Base-by-base conservation (phyloP, 2,888 invertebrate species). In the Blastobasis adustella region DNA sequence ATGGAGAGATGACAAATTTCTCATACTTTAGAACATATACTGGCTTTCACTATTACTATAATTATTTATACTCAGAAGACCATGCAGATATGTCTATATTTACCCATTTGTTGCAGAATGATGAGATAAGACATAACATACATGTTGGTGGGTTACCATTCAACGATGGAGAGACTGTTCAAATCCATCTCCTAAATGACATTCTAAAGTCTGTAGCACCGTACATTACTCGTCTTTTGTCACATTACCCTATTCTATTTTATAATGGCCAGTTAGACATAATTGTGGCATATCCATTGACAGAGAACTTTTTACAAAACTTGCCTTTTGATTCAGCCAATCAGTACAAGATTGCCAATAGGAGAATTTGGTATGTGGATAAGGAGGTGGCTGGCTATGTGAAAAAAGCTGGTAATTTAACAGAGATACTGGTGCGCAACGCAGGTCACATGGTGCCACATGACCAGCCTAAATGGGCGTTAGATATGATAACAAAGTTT, bases 1-100 rank as follows among this genome's bases (percentile, higher is more conserved):
- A 80, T 44, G 85, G 82, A 38, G 73, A 73, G 4, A 43, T 79
- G 0, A 65, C 65, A 0, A 79, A 82, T 50, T 68, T 62, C 23
- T 84, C 86, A 8, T 81, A 76, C 46, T 95, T 94, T 66, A 90
- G 89, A 67, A 91, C 92, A 57, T 81, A 89, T 41, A 94, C 95
- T 5, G 96, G 96, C 0, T 94, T 94, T 54, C 73, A 90, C n/a
- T 92, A 92, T 65, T 93, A 93, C 62, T 95, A 92, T 67, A 95
- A 95, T 69, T 93, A 91, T 65, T 70, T 96, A 10, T 73, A 90
- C 46, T 54, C 78, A 0, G 76, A 90, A 0, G 74, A 86, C 5
- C 87, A 79, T 2, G 86, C 6, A 1, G 49, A 90, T 47, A 72
- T 79, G 47, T 77, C 84, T 10, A 67, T 81, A 1, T 79, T 82